Conservation (phyloP, 1,140 invertebrate species). For the Heterodera schachtii region DNA sequence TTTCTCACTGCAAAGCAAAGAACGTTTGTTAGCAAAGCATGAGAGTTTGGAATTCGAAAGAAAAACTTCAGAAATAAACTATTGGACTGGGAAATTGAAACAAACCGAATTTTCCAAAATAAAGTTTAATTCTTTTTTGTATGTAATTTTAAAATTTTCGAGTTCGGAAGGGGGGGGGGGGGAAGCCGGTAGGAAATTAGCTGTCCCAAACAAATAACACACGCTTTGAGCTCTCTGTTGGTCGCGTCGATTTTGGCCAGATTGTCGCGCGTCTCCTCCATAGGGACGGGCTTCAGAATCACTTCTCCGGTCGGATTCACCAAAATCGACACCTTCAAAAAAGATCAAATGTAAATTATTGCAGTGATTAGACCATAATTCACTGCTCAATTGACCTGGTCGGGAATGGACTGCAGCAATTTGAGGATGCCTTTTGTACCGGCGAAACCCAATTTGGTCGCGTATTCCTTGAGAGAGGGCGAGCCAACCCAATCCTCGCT, state of each 20-base stretch:
- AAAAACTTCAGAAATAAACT: no score
- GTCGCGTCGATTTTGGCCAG: neutral
- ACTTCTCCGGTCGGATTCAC: neutral
- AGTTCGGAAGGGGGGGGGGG: no score
- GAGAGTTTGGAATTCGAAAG: neutral
- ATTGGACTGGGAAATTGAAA: no score
- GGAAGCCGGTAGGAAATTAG: no score
- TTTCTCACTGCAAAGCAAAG: neutral
- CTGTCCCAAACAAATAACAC: no score
- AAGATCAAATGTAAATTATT: neutral
- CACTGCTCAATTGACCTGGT: neutral
- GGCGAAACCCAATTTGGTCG: neutral
- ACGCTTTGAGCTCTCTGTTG: neutral
- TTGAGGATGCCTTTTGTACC: neutral
- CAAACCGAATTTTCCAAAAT: no score
- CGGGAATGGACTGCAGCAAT: neutral
- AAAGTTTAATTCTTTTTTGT: no score
- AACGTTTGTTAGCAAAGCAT: neutral
- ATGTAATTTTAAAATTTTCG: no score
- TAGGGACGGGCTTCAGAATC: neutral
- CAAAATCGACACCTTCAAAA: neutral
- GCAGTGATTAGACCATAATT: neutral
- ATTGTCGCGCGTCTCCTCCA: neutral
- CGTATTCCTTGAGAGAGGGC: neutral
- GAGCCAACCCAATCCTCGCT: neutral